Evolutionary conservation across 1,140 invertebrate species (phyloP).

Genomic region (Drosophila asahinai): DNA sequence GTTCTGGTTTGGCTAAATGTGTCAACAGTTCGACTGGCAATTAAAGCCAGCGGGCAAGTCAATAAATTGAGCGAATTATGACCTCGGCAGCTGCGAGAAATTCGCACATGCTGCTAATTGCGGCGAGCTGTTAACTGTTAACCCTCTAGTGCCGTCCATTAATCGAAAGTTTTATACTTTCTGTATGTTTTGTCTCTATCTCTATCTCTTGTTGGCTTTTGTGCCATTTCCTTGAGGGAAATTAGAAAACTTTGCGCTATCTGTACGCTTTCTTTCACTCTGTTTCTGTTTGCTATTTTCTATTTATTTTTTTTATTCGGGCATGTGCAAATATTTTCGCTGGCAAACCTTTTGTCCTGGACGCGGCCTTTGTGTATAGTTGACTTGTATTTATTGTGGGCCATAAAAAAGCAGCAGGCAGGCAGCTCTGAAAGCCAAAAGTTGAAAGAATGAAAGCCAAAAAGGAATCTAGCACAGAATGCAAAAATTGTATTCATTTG

Average conservation of each 20-base stretch:
- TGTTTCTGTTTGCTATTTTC: slow-evolving; percentile 26
- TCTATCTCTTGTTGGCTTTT: slow-evolving; percentile 33
- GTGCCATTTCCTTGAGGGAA: slow-evolving; percentile 71
- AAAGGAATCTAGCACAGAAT: slow-evolving; percentile 55
- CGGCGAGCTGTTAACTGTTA: slow-evolving; percentile 46
- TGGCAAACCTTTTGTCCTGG: slow-evolving; percentile 56
- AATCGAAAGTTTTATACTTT: slow-evolving; percentile 69
- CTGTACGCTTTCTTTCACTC: slow-evolving; percentile 9
- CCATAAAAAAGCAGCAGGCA: slow-evolving; percentile 45
- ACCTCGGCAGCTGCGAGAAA: slow-evolving; percentile 25
- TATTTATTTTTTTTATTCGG: slow-evolving; percentile 10
- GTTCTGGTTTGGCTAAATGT: slow-evolving; percentile 49
- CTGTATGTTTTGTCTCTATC: slow-evolving; percentile 37
- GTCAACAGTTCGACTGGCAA: slow-evolving; percentile 57
- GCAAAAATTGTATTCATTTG: slow-evolving; percentile 63
- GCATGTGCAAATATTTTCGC: slow-evolving; percentile 69
- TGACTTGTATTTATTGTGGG: slow-evolving; percentile 55
- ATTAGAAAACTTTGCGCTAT: slow-evolving; percentile 77
- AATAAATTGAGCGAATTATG: slow-evolving; percentile 48
- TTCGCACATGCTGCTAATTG: slow-evolving; percentile 44
- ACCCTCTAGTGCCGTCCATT: slow-evolving; percentile 36
- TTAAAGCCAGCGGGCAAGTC: slow-evolving; percentile 56
- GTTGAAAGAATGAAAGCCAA: slow-evolving; percentile 37
- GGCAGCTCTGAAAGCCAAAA: slow-evolving; percentile 11
- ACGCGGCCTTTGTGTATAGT: slow-evolving; percentile 23